Conservation (phyloP, 2,113 vertebrate genomes). For the Pelecanus crispus region DNA sequence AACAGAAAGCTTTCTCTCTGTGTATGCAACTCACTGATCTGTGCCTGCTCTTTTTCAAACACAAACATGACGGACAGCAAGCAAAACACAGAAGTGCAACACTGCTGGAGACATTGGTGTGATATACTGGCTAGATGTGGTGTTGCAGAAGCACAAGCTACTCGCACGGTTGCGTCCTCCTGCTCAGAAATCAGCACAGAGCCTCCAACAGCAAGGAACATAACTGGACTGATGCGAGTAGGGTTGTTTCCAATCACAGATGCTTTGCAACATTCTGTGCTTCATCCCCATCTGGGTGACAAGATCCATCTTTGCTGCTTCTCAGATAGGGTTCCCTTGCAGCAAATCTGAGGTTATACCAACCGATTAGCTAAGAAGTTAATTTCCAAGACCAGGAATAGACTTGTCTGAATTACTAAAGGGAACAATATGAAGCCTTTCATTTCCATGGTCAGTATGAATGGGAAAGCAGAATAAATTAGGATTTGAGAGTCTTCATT, state of each 20-base stretch:
- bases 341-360: not conserved
- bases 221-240: not conserved
- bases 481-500: not conserved
- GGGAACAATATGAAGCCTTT: not conserved
- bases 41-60: not conserved
- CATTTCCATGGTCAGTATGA: not conserved
- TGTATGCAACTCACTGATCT: not conserved
- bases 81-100: accelerated
- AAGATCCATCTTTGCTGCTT: not conserved
- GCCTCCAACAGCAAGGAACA: not conserved
- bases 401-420: not conserved
- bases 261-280: not conserved
- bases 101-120: not conserved
- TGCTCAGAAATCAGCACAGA: not conserved
- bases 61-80: not conserved
- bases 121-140: accelerated
- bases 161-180: no score
- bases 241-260: not conserved
- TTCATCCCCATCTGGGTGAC: not conserved
- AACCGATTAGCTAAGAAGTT: not conserved
- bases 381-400: not conserved
- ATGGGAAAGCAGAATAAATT: conserved; percentile 12
- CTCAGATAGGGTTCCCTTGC: not conserved
- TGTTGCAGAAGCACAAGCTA: not conserved
- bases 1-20: not conserved